A percentile compares a stretch with the other conserved stretches of the same genome.
These are phyloP conservation scores for Lomographa bimaculata DNA, from an alignment of 2,888 invertebrate species.

Conservation along the genomic window DNA sequence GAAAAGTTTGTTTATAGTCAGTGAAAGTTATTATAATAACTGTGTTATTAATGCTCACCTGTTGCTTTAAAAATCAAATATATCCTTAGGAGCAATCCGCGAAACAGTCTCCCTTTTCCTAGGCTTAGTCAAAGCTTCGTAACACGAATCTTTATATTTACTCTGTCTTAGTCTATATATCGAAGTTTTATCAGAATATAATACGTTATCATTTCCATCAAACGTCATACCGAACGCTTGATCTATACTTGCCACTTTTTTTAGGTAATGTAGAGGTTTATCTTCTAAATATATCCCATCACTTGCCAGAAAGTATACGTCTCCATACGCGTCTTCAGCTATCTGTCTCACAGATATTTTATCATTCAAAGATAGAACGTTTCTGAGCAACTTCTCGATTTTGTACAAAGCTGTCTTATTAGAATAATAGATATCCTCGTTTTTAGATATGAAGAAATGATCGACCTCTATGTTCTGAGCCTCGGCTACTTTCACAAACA, in stretches of 20 bases:
- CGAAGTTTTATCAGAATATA: constrained; percentile 58
- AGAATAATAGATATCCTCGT: constrained; percentile 57
- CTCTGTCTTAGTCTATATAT: constrained; percentile 59
- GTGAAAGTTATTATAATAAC: too few relatives aligned
- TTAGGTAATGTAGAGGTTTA: constrained; percentile 52
- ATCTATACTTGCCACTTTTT: constrained; percentile 50
- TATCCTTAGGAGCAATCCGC: background rate
- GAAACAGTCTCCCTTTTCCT: constrained; percentile 2
- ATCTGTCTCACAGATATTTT: constrained; percentile 59
- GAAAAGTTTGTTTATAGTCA: too few relatives aligned
- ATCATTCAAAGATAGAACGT: constrained; percentile 50
- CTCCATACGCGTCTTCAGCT: constrained; percentile 62
- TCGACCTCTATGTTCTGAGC: constrained; percentile 60
- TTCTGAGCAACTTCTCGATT: constrained; percentile 45
- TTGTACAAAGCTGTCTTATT: constrained; percentile 71
- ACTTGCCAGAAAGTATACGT: constrained; percentile 57
- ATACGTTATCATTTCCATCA: constrained; percentile 58
- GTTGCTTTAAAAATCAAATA: too few relatives aligned
- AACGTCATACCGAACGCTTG: constrained; percentile 63
- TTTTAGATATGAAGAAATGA: constrained; percentile 58
- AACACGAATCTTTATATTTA: constrained; percentile 42
- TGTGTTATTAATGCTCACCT: too few relatives aligned
- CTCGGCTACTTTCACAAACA: constrained; percentile 57
- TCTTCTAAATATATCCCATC: constrained; percentile 66
- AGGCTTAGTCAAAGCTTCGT: constrained; percentile 33